These are phyloP conservation scores for Carduelis carduelis DNA, from an alignment of 2,797 vertebrate genomes.

Conservation along the genomic window DNA sequence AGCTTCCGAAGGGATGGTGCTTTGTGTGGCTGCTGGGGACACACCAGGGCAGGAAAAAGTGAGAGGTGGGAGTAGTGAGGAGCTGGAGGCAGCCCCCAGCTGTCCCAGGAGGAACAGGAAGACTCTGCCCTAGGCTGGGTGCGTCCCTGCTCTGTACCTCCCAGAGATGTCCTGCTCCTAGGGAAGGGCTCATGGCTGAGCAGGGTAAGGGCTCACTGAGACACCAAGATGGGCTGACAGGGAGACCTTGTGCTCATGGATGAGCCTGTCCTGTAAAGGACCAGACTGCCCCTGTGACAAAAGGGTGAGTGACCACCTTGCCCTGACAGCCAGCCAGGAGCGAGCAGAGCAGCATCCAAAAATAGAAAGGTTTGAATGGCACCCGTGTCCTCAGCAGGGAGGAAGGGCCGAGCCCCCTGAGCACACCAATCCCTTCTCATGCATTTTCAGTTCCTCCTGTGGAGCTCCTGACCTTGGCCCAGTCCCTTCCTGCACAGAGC, in stretches of 20 bases:
- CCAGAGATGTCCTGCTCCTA: background rate
- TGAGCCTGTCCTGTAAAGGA: background rate
- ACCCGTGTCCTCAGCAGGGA: background rate
- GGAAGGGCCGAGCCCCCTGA: background rate
- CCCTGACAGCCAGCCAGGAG: background rate
- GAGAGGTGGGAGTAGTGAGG: background rate
- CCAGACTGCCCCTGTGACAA: background rate
- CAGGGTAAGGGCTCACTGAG: background rate
- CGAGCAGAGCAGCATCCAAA: background rate
- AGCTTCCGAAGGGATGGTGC: conserved; percentile 81
- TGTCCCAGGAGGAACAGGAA: background rate
- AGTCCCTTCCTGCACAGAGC: background rate
- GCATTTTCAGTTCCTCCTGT: background rate
- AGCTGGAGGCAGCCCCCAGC: background rate
- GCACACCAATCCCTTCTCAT: rapidly evolving
- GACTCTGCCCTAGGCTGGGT: background rate
- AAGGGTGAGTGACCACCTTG: background rate
- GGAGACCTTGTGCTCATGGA: background rate
- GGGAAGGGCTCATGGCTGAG: background rate
- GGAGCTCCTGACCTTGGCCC: background rate
- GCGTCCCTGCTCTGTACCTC: background rate
- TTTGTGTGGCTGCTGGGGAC: conserved; percentile 70
- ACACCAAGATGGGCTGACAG: background rate
- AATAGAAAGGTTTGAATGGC: background rate
- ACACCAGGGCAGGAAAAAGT: background rate